These are phyloP conservation scores for Garra rufa DNA, from an alignment of 2,113 vertebrate species.

Conservation along the genomic window DNA sequence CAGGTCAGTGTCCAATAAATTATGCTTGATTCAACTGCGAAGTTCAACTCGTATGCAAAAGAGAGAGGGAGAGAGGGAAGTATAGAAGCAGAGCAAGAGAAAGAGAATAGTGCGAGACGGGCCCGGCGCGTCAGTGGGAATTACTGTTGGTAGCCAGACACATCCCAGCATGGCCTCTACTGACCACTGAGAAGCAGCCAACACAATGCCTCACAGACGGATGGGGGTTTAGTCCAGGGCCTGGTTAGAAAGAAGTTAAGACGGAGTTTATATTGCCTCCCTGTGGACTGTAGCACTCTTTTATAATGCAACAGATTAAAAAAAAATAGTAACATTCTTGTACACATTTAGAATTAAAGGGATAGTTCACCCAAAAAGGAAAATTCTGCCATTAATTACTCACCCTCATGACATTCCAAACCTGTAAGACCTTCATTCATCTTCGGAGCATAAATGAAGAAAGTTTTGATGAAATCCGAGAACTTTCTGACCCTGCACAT, in stretches of 20 bases:
- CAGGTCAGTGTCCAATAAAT: constrained; percentile 5
- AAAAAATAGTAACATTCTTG: background rate
- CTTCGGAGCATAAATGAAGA: too few species aligned
- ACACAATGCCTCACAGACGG: background rate
- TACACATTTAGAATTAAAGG: background rate
- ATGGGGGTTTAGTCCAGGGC: background rate
- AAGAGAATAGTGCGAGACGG: constrained; percentile 6
- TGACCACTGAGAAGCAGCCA: constrained; percentile 25
- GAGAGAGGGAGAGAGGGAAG: background rate
- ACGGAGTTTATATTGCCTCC: background rate
- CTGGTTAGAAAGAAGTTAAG: background rate
- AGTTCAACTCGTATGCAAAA: background rate
- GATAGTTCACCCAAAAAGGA: too few species aligned
- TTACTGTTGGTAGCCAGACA: constrained; percentile 40
- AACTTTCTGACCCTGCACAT: too few species aligned
- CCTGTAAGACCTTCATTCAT: too few species aligned
- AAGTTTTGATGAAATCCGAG: too few species aligned
- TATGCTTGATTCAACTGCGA: background rate
- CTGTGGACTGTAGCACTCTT: too few species aligned
- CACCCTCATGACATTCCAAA: too few species aligned
- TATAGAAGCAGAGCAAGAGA: background rate
- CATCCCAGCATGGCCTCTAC: constrained; percentile 9
- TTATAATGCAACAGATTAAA: too few species aligned
- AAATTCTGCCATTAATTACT: too few species aligned
- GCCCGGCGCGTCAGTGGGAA: background rate